Evolutionary conservation across 2,797 vertebrate species (phyloP), one percentile per base, ranked within the genome.

Genomic region (Melanotaenia nigrans): DNA sequence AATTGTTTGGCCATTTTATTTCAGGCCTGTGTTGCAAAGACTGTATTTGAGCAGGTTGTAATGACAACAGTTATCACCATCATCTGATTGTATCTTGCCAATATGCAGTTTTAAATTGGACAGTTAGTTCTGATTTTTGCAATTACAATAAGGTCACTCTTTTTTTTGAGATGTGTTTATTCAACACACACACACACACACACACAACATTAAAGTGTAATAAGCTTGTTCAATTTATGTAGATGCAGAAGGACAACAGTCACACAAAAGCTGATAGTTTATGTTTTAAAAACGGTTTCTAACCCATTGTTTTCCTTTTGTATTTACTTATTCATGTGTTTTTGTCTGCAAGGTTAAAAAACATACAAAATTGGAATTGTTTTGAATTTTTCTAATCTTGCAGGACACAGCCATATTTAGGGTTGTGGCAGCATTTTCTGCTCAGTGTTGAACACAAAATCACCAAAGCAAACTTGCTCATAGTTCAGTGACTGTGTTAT

Each of bases 61-160:
- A 57, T 51, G 14, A 72, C 25, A 16, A 13, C 33, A 24, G 5
- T 36, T 33, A 36, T 20, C 32, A 20, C 6, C 30, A 28, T 63
- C 32, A 18, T n/a, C 51, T 49, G 47, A 58, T 62, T 56, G 56
- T 73, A 68, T 42, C 30, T 13, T 20, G 45, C 63, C 36, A 79
- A 67, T 61, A 63, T 38, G 61, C 40, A 45, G 63, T 14, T 36
- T 42, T 13, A 12, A 54, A 61, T 49, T 55, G 22, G 62, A 61
- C 18, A 32, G 32, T n/a, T 33, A 67, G 38, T 51, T 33, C 61
- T 22, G 42, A 81, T 85, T 72, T 60, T 35, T 33, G 75, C 28
- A 7, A 68, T 79, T 54, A 64, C 61, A 7, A 3, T 0, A 22
- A 35, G 42, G 22, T 25, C 59, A 45, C 69, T 53, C 18, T 54